A percentile compares a stretch with the other conserved stretches of the same genome.
phyloP scores from a whole-genome alignment of 2,888 invertebrate genomes.

The Spialia ferax region DNA sequence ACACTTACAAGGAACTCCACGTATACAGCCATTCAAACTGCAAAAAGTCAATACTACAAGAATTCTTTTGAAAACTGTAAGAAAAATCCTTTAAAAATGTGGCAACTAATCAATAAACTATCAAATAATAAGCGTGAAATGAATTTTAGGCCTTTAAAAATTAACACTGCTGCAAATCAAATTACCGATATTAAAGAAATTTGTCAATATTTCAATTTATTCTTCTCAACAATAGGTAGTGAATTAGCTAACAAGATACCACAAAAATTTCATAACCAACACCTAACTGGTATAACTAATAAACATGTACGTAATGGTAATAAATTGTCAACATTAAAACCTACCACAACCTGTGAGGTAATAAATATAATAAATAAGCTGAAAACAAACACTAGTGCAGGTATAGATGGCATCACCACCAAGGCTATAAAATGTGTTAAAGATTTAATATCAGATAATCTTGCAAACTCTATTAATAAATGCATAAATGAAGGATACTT shows the following conservation, averaged over 20 bases:
- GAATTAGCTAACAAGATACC: constrained; percentile 2
- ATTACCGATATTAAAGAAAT: neutral
- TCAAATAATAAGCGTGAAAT: neutral
- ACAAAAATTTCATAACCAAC: neutral
- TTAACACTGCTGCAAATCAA: neutral
- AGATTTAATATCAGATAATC: neutral
- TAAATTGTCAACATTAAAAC: neutral
- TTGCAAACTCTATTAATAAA: neutral
- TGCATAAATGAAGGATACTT: neutral
- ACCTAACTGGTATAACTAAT: neutral
- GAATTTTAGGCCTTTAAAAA: neutral
- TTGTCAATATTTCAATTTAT: neutral
- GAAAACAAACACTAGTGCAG: neutral
- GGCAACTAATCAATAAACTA: constrained; percentile 2
- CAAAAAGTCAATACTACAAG: neutral
- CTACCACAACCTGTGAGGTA: neutral
- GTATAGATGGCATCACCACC: neutral
- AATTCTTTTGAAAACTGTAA: neutral
- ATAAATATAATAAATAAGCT: neutral
- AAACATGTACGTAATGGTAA: neutral
- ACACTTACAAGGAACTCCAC: neutral
- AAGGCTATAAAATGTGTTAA: neutral
- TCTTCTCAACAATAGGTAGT: constrained; percentile 7
- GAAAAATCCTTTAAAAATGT: constrained; percentile 2
- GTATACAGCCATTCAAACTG: neutral